A percentile compares a stretch with the other conserved stretches of the same genome.
Evolutionary conservation across 2,113 vertebrate genomes (phyloP).

Genomic region (Ochotona princeps): DNA sequence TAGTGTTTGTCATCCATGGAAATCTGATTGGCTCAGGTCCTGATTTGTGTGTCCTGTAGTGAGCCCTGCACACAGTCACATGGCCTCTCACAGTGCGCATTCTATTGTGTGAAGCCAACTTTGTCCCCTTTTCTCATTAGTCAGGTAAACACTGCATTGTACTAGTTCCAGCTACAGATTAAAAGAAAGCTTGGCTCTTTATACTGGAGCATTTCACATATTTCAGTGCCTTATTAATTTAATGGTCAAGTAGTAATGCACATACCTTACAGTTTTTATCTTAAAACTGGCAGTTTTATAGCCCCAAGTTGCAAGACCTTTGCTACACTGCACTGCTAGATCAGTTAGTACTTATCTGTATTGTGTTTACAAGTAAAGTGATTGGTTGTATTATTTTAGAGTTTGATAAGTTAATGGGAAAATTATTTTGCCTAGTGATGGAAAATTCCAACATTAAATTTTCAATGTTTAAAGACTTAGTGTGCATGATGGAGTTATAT

Average conservation of each 20-base stretch:
- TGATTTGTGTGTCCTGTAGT: not conserved
- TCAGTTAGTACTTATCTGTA: conserved; percentile 83
- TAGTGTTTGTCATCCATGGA: conserved; percentile 14
- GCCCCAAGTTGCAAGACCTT: conserved; percentile 89
- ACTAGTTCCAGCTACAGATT: conserved; percentile 84
- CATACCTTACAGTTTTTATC: conserved; percentile 95
- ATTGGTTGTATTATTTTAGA: conserved; percentile 85
- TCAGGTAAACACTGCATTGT: conserved; percentile 83
- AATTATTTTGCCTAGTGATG: conserved; percentile 80
- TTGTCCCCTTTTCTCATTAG: conserved; percentile 61
- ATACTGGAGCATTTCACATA: conserved; percentile 92
- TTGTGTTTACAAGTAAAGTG: conserved; percentile 83
- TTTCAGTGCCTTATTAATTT: conserved; percentile 93
- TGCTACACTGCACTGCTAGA: conserved; percentile 86
- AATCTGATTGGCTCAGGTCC: conserved; percentile 54
- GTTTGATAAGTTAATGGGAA: conserved; percentile 83
- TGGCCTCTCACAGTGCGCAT: conserved; percentile 39
- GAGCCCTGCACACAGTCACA: not conserved
- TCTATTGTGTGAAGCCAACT: not conserved
- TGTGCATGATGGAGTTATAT: conserved; percentile 87
- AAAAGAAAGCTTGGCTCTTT: conserved; percentile 88
- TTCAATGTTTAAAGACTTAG: conserved; percentile 83
- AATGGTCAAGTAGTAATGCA: conserved; percentile 95
- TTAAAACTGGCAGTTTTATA: conserved; percentile 96
- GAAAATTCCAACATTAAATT: conserved; percentile 76